Evolutionary conservation across 2,797 vertebrate genomes (phyloP).

Genomic region (Sebastes matsubarae): DNA sequence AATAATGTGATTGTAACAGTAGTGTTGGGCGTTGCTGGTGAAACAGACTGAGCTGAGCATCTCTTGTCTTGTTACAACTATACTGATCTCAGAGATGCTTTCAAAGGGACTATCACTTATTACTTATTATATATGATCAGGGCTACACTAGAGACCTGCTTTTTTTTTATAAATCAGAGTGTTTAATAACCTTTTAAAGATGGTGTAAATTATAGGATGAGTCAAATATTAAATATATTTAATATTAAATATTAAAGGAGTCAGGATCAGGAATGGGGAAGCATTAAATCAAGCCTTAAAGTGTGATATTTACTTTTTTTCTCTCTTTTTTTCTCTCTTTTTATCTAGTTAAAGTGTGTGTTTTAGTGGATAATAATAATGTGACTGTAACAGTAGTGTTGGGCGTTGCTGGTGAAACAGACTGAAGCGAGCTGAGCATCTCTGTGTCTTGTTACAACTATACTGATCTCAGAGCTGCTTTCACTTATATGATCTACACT

Average conservation of each 20-base stretch:
- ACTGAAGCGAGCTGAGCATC: conserved; percentile 22
- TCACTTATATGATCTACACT: neutral
- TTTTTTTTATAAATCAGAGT: neutral
- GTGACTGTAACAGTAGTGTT: conserved; percentile 36
- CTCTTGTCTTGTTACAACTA: conserved; percentile 4
- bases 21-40: conserved; percentile 70
- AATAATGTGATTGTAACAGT: conserved; percentile 22
- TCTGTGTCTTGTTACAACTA: conserved; percentile 4
- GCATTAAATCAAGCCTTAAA: no score
- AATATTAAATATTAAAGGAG: no score
- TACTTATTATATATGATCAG: neutral
- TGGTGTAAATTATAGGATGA: no score
- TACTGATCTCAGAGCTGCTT: neutral
- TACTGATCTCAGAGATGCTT: neutral
- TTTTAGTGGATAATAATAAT: neutral
- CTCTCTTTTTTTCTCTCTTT: neutral
- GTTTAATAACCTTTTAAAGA: conserved; percentile 3
- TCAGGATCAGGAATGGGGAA: no score
- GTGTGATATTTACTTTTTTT: no score
- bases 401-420: conserved; percentile 66
- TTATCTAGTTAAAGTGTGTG: neutral
- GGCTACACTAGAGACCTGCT: neutral
- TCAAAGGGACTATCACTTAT: neutral
- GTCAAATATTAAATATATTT: no score
- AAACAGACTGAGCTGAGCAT: conserved; percentile 19